A percentile compares a stretch with the other conserved stretches of the same genome.
Conservation (phyloP, 2,888 invertebrate genomes). For the Dasysyrphus tricinctus region DNA sequence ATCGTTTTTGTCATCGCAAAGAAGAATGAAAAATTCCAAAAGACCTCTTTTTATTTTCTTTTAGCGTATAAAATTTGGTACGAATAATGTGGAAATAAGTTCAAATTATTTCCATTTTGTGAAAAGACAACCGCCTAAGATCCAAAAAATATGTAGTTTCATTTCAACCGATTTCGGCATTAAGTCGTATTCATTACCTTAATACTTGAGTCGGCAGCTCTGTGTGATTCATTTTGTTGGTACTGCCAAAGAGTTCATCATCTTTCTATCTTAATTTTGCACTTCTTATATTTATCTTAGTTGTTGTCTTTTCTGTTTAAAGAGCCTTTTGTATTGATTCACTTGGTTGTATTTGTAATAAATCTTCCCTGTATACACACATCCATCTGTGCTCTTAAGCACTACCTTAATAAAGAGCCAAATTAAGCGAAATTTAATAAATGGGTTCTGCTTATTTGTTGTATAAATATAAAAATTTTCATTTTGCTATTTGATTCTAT, state of each 20-base stretch:
- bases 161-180: too few species aligned
- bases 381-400: not conserved
- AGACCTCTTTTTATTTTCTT: too few species aligned
- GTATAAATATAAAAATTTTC: not conserved
- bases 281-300: not conserved
- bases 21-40: too few species aligned
- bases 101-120: too few species aligned
- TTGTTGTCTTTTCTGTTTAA: not conserved
- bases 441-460: not conserved
- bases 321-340: not conserved
- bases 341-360: constrained; percentile 18
- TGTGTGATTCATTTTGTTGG: constrained; percentile 7
- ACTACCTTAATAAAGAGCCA: not conserved
- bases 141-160: too few species aligned
- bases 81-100: too few species aligned
- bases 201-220: not conserved
- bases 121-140: too few species aligned
- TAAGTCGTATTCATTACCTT: too few species aligned
- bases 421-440: constrained; percentile 9
- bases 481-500: not conserved
- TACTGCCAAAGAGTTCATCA: constrained; percentile 3
- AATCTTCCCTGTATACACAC: not conserved
- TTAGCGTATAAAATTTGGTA: too few species aligned
- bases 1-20: too few species aligned
- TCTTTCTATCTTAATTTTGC: not conserved